Percentiles rank a stretch among this genome's conserved stretches.
phyloP scores from a whole-genome alignment of 1,140 invertebrate species.

The Ericerus pela region DNA sequence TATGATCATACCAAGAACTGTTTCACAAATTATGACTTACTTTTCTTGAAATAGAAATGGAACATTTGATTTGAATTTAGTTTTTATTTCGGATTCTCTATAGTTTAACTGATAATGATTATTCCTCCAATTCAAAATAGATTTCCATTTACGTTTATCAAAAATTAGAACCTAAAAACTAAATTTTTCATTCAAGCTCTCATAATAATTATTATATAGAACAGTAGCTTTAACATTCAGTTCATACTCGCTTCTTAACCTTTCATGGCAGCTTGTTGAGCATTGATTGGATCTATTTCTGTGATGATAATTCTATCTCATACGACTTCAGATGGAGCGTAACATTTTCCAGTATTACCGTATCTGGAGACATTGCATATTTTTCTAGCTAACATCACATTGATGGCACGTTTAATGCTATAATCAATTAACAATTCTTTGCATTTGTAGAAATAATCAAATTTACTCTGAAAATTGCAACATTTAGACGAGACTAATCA shows the following conservation, averaged over 20 bases:
- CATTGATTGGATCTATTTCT: slow-evolving; percentile 99
- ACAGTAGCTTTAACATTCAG: neutral
- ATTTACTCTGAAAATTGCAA: slow-evolving; percentile 67
- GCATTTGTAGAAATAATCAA: slow-evolving; percentile 92
- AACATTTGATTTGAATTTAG: too few species aligned
- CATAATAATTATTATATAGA: neutral
- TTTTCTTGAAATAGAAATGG: too few species aligned
- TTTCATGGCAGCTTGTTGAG: slow-evolving; percentile 96
- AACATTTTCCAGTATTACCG: slow-evolving; percentile 98
- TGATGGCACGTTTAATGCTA: slow-evolving; percentile 96
- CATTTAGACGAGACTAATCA: neutral
- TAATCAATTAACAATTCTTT: slow-evolving; percentile 88
- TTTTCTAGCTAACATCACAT: slow-evolving; percentile 98
- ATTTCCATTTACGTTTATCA: too few species aligned
- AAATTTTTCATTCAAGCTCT: too few species aligned
- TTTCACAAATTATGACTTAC: too few species aligned
- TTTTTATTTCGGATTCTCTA: too few species aligned
- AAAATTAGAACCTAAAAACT: too few species aligned
- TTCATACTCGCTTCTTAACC: slow-evolving; percentile 54
- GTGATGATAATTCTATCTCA: slow-evolving; percentile 92
- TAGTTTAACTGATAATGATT: too few species aligned
- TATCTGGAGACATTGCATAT: slow-evolving; percentile 95
- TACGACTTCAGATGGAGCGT: slow-evolving; percentile 85
- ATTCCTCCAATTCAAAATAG: too few species aligned
- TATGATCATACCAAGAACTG: too few species aligned